These are phyloP conservation scores for Capra hircus DNA, from an alignment of 2,113 vertebrate genomes.

Conservation along the genomic window DNA sequence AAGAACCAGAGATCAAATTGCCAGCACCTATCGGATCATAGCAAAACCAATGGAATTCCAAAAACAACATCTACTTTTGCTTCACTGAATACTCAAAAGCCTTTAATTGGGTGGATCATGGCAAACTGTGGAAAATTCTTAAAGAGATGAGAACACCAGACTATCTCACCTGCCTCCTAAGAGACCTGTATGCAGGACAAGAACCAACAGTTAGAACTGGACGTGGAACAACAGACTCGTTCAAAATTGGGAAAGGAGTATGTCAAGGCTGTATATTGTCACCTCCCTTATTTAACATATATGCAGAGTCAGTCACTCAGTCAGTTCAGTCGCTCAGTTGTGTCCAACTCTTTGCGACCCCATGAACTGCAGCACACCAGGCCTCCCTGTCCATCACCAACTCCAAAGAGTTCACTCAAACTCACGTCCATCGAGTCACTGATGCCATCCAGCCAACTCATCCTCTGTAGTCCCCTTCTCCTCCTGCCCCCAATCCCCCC, in stretches of 20 bases:
- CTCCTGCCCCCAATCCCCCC: too few relatives aligned
- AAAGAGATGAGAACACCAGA: background rate
- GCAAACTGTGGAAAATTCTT: background rate
- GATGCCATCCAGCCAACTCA: too few relatives aligned
- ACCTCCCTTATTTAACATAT: background rate
- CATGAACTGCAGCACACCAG: too few relatives aligned
- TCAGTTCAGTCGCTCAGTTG: too few relatives aligned
- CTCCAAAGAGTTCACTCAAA: too few relatives aligned
- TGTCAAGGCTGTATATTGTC: background rate
- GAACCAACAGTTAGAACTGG: background rate
- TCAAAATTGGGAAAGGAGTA: background rate
- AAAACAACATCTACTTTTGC: background rate
- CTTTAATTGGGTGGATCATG: background rate
- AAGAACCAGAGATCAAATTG: background rate
- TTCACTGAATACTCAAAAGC: background rate
- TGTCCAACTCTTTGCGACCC: too few relatives aligned
- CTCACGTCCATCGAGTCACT: fast-evolving
- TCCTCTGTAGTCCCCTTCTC: too few relatives aligned
- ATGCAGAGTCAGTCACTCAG: background rate
- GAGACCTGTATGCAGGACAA: background rate
- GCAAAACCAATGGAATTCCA: background rate
- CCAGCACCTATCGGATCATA: background rate
- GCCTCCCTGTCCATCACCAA: too few relatives aligned
- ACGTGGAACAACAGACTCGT: background rate
- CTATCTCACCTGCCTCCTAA: background rate